Evolutionary conservation across 2,113 vertebrate genomes (phyloP), one percentile per base, ranked within the genome.

Genomic region (Mesembrinibis cayennensis): DNA sequence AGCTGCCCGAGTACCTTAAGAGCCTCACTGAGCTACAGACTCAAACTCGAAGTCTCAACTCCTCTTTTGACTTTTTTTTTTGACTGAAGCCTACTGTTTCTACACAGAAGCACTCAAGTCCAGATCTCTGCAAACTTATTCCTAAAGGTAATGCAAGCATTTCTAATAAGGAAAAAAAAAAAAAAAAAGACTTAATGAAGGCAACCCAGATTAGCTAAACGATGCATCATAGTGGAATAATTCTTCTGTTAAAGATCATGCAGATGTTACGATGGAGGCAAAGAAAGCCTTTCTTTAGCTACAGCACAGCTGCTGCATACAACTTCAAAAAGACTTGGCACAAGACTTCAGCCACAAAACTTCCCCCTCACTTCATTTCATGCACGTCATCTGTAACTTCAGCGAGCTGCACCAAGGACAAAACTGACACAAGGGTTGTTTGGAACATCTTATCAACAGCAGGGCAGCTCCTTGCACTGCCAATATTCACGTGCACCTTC

Each of bases 311-410:
- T 97, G 94, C 96, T 87, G 77, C 76, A 40, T 49, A 72, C 6
- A 26, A 82, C 95, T 96, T 97, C 94, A 97, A 93, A 96, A 93
- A 91, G 94, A 87, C 92, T 91, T 95, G 95, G 91, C 97, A 95
- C 58, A 92, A 53, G 62, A 52, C 82, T 95, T 95, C 34, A 96
- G 91, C 61, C 96, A 89, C 94, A 92, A 55, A 94, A 91, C 77
- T 92, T 96, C 85, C 86, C 82, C 76, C 72, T 92, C 76, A 5
- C 74, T 95, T 85, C 52, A 82, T 65, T 81, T 86, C 86, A 67
- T 52, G 56, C 78, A 76, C 6, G 4, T 87, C 92, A 95, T 93
- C 63, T 56, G 73, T 79, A 91, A 80, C 69, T 90, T 59, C 77
- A 87, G 61, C 3, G 2, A 95, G 70, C 73, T 92, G 77, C 49